Evolutionary conservation across 2,888 invertebrate species (phyloP).

Genomic region (Campaea margaritaria): DNA sequence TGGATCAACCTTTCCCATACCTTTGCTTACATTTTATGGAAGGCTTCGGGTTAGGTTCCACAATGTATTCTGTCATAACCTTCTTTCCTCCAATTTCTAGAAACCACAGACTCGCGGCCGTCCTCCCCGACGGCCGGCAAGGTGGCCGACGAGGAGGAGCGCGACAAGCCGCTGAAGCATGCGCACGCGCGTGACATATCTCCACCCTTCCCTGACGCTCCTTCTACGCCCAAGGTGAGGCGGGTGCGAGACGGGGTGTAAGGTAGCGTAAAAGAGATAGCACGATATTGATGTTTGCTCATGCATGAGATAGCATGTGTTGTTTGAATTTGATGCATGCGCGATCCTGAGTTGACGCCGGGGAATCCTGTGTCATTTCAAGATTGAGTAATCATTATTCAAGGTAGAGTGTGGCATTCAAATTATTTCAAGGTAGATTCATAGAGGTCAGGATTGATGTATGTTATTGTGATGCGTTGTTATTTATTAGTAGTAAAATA

Average conservation of each 20-base stretch:
- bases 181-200: constrained; percentile 76
- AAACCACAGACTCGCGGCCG: constrained; percentile 37
- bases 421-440: no score
- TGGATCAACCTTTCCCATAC: no score
- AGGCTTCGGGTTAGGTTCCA: no score
- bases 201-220: constrained; percentile 86
- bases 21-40: no score
- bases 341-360: no score
- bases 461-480: no score
- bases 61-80: neutral
- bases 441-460: no score
- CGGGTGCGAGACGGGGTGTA: constrained; percentile 26
- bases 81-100: constrained; percentile 26
- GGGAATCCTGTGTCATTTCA: no score
- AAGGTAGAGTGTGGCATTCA: no score
- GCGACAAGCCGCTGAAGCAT: constrained; percentile 75
- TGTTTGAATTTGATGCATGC: neutral
- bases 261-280: constrained; percentile 14
- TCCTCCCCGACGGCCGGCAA: constrained; percentile 36
- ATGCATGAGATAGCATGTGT: neutral
- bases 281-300: constrained; percentile 1
- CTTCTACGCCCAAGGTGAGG: constrained; percentile 87
- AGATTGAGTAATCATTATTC: no score
- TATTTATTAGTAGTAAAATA: no score
- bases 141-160: constrained; percentile 53